Percentiles rank a stretch among this genome's conserved stretches.
Evolutionary conservation across 2,888 invertebrate genomes (phyloP).

Genomic region (Amorpha juglandis): DNA sequence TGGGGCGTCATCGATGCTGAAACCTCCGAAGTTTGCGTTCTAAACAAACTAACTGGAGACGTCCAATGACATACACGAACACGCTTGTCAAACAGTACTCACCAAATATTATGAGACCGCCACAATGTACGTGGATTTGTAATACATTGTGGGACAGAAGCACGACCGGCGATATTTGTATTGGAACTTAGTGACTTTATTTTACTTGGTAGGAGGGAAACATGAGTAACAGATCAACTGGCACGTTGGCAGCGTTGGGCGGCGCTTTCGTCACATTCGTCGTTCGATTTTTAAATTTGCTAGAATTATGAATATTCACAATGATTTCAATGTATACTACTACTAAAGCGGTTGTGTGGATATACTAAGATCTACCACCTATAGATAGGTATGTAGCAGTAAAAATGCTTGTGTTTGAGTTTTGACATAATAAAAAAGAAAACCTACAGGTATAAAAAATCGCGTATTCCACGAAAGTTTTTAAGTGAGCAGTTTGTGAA

Average conservation of each 20-base stretch:
- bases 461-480: constrained; percentile 62
- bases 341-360: no score
- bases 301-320: not conserved
- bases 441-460: constrained; percentile 59
- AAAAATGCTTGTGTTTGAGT: constrained; percentile 15
- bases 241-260: not conserved
- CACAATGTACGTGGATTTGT: constrained; percentile 76
- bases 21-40: constrained; percentile 52
- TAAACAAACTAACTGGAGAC: constrained; percentile 61
- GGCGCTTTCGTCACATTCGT: not conserved
- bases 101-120: constrained; percentile 71
- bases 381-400: constrained; percentile 32
- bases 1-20: constrained; percentile 52
- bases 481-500: constrained; percentile 74
- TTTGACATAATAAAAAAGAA: constrained; percentile 47
- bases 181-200: constrained; percentile 67
- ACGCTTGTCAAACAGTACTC: constrained; percentile 78
- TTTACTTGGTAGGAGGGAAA: constrained; percentile 48
- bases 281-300: not conserved
- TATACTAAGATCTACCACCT: no score
- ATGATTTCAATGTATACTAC: no score
- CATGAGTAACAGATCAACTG: constrained; percentile 41
- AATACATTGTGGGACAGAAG: constrained; percentile 70
- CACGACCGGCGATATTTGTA: constrained; percentile 62
- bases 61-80: constrained; percentile 61